Percentiles rank a stretch among this genome's conserved stretches.
Conservation (phyloP, 2,888 invertebrate species). For the Chaetogeoica ovagalla region DNA sequence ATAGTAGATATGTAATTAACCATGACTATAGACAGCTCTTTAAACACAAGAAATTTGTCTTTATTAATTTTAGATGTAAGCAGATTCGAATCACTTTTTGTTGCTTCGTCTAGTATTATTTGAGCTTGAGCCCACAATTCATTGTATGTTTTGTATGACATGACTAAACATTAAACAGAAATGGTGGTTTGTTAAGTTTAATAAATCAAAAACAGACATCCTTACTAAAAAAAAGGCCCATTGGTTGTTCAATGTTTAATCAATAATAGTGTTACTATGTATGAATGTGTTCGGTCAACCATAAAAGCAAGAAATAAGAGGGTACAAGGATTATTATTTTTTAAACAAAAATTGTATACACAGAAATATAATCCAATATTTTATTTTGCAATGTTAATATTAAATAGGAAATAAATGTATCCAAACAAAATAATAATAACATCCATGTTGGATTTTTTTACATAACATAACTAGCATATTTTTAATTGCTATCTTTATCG, state of each 20-base stretch:
- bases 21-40: slow-evolving; percentile 72
- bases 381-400: slow-evolving; percentile 19
- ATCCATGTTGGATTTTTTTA: slow-evolving; percentile 7
- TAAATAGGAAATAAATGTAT: slow-evolving; percentile 32
- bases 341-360: background rate
- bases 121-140: slow-evolving; percentile 70
- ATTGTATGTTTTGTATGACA: slow-evolving; percentile 77
- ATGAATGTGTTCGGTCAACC: slow-evolving; percentile 27
- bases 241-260: slow-evolving; percentile 23
- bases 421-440: slow-evolving; percentile 3
- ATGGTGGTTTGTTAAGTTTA: background rate
- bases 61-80: slow-evolving; percentile 63
- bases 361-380: slow-evolving; percentile 9
- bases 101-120: slow-evolving; percentile 64
- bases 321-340: background rate
- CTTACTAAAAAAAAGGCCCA: background rate
- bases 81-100: slow-evolving; percentile 66
- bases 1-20: slow-evolving; percentile 78
- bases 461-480: background rate
- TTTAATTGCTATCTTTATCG: slow-evolving; percentile 39
- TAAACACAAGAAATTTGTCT: slow-evolving; percentile 58
- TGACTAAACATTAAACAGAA: slow-evolving; percentile 58
- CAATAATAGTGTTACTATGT: slow-evolving; percentile 45
- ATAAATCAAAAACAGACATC: background rate
- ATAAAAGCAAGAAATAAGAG: background rate